Percentiles rank a stretch among this genome's conserved stretches.
phyloP scores from a whole-genome alignment of 2,797 vertebrate species.

The Mareca strepera region DNA sequence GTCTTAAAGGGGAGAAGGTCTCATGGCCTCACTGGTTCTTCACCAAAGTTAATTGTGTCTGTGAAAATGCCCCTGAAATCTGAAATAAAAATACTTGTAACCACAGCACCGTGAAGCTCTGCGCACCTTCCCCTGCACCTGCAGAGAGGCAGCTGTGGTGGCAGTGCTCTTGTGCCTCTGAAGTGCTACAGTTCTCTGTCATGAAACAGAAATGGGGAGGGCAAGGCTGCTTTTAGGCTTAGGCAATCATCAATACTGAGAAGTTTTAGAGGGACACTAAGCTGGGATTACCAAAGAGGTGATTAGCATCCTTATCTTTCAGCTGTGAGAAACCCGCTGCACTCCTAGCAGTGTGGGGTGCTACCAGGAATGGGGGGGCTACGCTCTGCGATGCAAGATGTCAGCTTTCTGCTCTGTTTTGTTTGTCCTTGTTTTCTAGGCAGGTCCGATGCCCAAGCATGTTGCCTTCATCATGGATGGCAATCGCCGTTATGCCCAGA shows the following conservation, averaged over 20 bases:
- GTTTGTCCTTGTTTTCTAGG: slow-evolving; percentile 74
- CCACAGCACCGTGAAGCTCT: rapidly evolving
- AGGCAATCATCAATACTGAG: rapidly evolving
- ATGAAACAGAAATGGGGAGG: rapidly evolving
- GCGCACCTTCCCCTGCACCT: background rate
- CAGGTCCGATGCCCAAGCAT: slow-evolving; percentile 95
- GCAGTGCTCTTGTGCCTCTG: background rate
- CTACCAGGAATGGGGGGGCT: background rate
- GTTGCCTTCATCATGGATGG: slow-evolving; percentile 99
- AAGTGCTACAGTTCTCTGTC: background rate
- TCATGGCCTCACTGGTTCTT: background rate
- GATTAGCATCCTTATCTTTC: background rate
- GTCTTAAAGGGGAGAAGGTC: background rate
- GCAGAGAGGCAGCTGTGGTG: background rate
- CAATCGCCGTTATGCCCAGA: slow-evolving; percentile 94
- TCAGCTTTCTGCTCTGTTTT: background rate
- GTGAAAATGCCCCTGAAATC: background rate
- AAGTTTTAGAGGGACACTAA: background rate
- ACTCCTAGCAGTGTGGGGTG: rapidly evolving
- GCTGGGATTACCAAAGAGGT: rapidly evolving
- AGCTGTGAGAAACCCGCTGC: rapidly evolving
- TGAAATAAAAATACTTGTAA: background rate
- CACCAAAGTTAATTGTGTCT: background rate
- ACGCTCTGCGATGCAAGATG: background rate
- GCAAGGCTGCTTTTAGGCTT: background rate